These are phyloP conservation scores for Tragopan temminckii DNA, from an alignment of 2,797 vertebrate species.

Conservation along the genomic window DNA sequence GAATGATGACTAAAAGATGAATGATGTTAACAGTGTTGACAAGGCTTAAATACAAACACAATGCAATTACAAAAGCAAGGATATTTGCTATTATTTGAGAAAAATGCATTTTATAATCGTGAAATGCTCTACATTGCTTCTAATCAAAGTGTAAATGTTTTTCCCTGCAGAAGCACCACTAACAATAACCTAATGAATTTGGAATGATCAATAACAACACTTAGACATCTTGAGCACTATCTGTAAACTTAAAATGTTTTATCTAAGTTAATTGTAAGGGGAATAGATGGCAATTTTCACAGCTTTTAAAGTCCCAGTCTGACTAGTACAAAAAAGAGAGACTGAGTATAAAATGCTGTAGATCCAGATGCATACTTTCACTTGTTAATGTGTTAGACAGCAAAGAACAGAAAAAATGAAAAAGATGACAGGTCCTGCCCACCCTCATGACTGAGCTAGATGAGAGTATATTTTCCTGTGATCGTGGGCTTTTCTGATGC, in stretches of 20 bases:
- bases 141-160: constrained; percentile 22
- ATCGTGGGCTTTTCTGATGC: not conserved
- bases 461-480: rapidly evolving
- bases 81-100: not conserved
- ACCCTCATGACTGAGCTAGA: not conserved
- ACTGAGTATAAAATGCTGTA: not conserved
- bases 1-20: constrained; percentile 8
- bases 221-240: not conserved
- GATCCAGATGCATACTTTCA: not conserved
- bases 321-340: not conserved
- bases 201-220: not conserved
- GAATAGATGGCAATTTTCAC: not conserved
- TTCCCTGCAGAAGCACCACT: not conserved
- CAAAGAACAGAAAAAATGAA: not conserved
- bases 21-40: not conserved
- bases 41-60: constrained; percentile 11
- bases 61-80: not conserved
- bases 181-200: not conserved
- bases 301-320: not conserved
- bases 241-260: not conserved
- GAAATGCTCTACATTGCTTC: not conserved
- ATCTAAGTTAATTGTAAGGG: not conserved
- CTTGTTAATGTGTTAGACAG: not conserved
- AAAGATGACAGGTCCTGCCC: not conserved
- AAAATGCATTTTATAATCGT: not conserved